Conservation (phyloP, 92 coral and sea anemone species). For the Desmophyllum pertusum region DNA sequence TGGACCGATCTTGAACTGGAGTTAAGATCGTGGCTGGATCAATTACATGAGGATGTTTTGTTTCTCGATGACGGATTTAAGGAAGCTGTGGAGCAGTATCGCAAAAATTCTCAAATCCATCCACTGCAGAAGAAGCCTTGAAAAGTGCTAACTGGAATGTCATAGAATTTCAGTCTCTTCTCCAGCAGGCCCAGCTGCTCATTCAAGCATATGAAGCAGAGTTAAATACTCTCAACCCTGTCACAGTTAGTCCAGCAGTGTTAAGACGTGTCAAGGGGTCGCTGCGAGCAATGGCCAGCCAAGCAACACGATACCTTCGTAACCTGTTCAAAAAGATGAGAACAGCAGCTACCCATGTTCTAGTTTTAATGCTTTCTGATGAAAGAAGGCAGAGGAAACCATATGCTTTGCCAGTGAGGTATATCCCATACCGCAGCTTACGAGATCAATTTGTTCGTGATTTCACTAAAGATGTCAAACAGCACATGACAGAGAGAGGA, state of each 20-base stretch:
- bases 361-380: conserved; percentile 64
- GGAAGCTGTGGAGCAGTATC: background rate
- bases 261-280: background rate
- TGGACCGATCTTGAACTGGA: background rate
- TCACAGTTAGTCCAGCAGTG: background rate
- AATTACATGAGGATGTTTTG: background rate
- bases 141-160: conserved; percentile 54
- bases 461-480: conserved; percentile 32
- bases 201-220: conserved; percentile 2
- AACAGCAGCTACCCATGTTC: conserved; percentile 50
- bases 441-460: conserved; percentile 46
- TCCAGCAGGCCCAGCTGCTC: conserved; percentile 31
- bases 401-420: conserved; percentile 61
- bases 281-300: background rate
- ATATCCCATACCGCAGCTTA: conserved; percentile 37
- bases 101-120: conserved; percentile 5
- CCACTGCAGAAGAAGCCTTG: background rate
- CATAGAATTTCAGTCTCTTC: conserved; percentile 48
- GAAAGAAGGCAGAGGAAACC: conserved; percentile 49
- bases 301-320: background rate
- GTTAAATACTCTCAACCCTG: conserved; percentile 1
- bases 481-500: conserved; percentile 37
- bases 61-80: background rate
- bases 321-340: conserved; percentile 55
- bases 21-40: background rate